These are phyloP conservation scores for Drosophila mojavensis DNA, from an alignment of 1,140 invertebrate genomes.

Conservation along the genomic window DNA sequence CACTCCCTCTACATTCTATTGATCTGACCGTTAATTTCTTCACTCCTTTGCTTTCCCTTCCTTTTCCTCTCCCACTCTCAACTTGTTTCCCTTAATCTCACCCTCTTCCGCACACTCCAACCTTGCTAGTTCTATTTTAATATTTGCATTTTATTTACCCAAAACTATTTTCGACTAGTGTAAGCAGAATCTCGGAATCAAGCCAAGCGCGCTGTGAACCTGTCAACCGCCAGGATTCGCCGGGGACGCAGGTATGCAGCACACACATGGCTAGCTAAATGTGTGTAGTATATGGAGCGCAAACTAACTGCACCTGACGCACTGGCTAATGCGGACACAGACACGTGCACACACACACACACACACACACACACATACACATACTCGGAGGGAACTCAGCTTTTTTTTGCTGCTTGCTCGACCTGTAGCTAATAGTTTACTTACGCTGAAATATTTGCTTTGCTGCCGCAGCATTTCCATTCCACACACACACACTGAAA, in stretches of 20 bases:
- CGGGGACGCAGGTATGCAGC: slow-evolving; percentile 6
- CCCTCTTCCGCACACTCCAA: background rate
- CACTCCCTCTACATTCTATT: too few relatives aligned
- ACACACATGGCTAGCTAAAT: slow-evolving; percentile 19
- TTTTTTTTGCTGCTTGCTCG: background rate
- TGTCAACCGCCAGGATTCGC: slow-evolving; percentile 68
- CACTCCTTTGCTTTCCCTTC: too few relatives aligned
- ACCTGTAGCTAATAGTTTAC: slow-evolving; percentile 73
- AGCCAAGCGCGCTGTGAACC: slow-evolving; percentile 53
- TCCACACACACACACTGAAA: slow-evolving; percentile 18
- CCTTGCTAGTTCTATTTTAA: background rate
- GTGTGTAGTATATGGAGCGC: slow-evolving; percentile 25
- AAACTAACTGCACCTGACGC: slow-evolving; percentile 66
- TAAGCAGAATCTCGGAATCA: slow-evolving; percentile 42
- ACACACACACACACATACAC: background rate
- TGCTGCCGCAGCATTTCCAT: slow-evolving; percentile 64
- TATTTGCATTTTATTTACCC: slow-evolving; percentile 3
- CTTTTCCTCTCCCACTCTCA: background rate
- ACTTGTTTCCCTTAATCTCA: background rate
- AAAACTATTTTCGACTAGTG: slow-evolving; percentile 38
- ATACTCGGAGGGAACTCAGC: background rate
- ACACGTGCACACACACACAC: slow-evolving; percentile 8
- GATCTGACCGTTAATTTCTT: background rate
- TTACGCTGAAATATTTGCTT: slow-evolving; percentile 73
- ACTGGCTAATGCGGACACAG: slow-evolving; percentile 54